These are phyloP conservation scores for Aphidius gifuensis DNA, from an alignment of 1,140 invertebrate genomes.

Conservation along the genomic window DNA sequence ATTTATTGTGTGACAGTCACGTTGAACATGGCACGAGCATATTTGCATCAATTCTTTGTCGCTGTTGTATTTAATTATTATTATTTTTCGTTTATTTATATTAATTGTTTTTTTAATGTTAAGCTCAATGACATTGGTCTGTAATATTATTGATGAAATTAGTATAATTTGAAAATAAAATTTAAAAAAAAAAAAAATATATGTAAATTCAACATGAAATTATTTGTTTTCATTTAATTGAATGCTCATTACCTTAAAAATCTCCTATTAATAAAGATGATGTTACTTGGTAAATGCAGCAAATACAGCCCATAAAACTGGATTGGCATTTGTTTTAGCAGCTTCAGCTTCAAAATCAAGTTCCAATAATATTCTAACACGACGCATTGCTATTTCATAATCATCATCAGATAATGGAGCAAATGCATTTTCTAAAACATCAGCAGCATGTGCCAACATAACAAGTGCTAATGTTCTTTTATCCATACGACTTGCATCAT, in stretches of 20 bases:
- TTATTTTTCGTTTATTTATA: too few species aligned
- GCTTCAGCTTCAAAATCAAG: constrained; percentile 94
- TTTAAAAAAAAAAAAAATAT: too few species aligned
- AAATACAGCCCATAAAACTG: constrained; percentile 98
- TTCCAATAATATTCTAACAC: constrained; percentile 92
- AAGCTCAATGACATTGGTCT: too few species aligned
- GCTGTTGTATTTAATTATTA: too few species aligned
- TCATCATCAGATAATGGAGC: constrained; percentile 97
- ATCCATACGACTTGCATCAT: constrained; percentile 97
- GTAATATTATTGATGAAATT: too few species aligned
- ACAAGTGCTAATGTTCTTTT: constrained; percentile 88
- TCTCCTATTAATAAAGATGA: constrained; percentile 6
- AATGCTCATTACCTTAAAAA: constrained; percentile 17
- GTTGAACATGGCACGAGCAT: too few species aligned
- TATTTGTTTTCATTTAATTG: constrained; percentile 17
- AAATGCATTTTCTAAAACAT: constrained; percentile 99
- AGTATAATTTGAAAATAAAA: too few species aligned
- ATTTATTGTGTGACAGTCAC: too few species aligned
- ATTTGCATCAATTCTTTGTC: too few species aligned
- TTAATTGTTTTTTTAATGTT: too few species aligned
- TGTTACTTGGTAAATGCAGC: constrained; percentile 95
- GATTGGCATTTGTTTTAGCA: constrained; percentile 80
- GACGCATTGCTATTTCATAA: constrained; percentile 96
- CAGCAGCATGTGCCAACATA: constrained; percentile 94
- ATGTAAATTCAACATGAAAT: neutral